Evolutionary conservation across 1,140 invertebrate genomes (phyloP).

Genomic region (Leptinotarsa texana): DNA sequence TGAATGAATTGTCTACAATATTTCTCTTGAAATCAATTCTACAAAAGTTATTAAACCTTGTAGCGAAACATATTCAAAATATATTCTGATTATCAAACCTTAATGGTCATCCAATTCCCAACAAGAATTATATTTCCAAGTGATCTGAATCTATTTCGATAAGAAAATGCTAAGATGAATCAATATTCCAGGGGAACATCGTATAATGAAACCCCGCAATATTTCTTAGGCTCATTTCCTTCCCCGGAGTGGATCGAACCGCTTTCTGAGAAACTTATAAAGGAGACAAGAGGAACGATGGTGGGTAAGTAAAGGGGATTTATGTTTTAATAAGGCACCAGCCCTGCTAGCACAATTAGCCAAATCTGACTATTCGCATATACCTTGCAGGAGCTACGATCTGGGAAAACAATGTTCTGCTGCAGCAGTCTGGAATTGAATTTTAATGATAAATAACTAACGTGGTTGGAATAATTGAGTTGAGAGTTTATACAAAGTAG

Average conservation of each 20-base stretch:
- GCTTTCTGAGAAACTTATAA: slow-evolving; percentile 27
- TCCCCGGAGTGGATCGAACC: slow-evolving; percentile 2
- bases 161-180: not conserved
- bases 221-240: slow-evolving; percentile 1
- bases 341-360: slow-evolving; percentile 37
- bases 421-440: not conserved
- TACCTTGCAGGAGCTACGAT: slow-evolving; percentile 26
- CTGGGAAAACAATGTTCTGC: slow-evolving; percentile 20
- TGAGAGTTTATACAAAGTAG: no score
- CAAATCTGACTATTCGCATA: slow-evolving; percentile 28
- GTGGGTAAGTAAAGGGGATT: slow-evolving; percentile 24
- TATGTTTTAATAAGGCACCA: slow-evolving; percentile 34
- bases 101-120: no score
- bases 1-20: no score
- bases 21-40: no score
- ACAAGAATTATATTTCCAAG: not conserved
- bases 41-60: no score
- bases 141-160: not conserved
- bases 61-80: no score
- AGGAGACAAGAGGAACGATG: slow-evolving; percentile 28
- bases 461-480: no score
- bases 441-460: no score
- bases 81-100: no score
- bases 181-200: not conserved
- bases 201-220: not conserved